Evolutionary conservation across 1,140 invertebrate genomes (phyloP).

Genomic region (Epicauta chinensis): DNA sequence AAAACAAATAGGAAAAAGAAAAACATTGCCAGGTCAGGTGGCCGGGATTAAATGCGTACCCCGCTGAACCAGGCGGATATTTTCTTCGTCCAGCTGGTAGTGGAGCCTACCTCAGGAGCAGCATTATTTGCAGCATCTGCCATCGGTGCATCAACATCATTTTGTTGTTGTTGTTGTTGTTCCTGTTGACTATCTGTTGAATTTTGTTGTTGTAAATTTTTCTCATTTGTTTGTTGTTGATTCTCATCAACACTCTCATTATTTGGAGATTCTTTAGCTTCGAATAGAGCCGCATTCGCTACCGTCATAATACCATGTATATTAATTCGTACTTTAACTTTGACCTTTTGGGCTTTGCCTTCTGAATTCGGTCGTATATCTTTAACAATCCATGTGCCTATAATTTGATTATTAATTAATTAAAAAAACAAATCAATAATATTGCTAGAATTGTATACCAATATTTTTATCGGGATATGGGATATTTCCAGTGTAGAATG

Average conservation of each 20-base stretch:
- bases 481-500: slow-evolving; percentile 67
- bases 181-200: neutral
- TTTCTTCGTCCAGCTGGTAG: slow-evolving; percentile 42
- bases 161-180: slow-evolving; percentile 3
- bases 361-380: slow-evolving; percentile 80
- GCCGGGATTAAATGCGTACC: slow-evolving; percentile 39
- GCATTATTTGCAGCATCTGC: slow-evolving; percentile 21
- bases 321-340: slow-evolving; percentile 92
- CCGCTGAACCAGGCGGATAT: slow-evolving; percentile 42
- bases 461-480: slow-evolving; percentile 73
- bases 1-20: no score
- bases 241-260: slow-evolving; percentile 47
- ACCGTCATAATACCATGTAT: slow-evolving; percentile 87
- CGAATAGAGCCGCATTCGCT: slow-evolving; percentile 75
- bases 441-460: slow-evolving; percentile 49
- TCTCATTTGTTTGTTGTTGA: slow-evolving; percentile 43
- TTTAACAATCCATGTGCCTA: slow-evolving; percentile 76
- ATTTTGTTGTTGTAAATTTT: slow-evolving; percentile 36
- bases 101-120: slow-evolving; percentile 40
- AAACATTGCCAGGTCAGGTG: slow-evolving; percentile 28
- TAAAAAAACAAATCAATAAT: no score
- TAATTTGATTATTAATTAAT: no score
- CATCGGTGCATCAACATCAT: slow-evolving; percentile 17
- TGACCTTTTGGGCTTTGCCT: slow-evolving; percentile 87
- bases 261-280: slow-evolving; percentile 67